Conservation (phyloP, 2,888 invertebrate genomes). For the Philopedon plagiatum region DNA sequence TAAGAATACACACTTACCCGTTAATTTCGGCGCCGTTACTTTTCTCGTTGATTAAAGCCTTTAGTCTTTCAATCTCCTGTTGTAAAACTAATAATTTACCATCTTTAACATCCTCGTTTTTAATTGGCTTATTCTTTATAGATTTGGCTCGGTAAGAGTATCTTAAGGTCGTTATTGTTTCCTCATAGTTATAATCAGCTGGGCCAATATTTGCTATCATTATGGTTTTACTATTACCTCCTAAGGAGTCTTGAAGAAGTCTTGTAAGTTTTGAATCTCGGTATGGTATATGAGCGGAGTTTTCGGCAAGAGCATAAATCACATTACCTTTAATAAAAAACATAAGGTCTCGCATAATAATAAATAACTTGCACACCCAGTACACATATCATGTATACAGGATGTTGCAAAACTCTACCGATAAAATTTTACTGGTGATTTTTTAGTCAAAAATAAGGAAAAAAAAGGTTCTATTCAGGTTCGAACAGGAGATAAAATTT, state of each 20-base stretch:
- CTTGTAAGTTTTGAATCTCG: slow-evolving; percentile 97
- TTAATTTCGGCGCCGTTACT: slow-evolving; percentile 60
- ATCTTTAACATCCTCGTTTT: slow-evolving; percentile 99
- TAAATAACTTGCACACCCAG: too few relatives aligned
- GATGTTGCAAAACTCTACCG: too few relatives aligned
- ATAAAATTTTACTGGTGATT: too few relatives aligned
- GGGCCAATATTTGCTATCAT: slow-evolving; percentile 99
- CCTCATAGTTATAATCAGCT: slow-evolving; percentile 97
- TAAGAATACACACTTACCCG: slow-evolving; percentile 63
- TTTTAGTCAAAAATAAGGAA: too few relatives aligned
- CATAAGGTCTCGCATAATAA: neutral
- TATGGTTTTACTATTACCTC: slow-evolving; percentile 95
- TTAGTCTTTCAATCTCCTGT: slow-evolving; percentile 86
- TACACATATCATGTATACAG: too few relatives aligned
- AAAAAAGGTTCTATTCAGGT: too few relatives aligned
- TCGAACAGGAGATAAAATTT: too few relatives aligned
- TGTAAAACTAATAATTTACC: slow-evolving; percentile 94
- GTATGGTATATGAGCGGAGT: slow-evolving; percentile 96
- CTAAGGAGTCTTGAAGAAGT: slow-evolving; percentile 96
- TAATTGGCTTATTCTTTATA: slow-evolving; percentile 98
- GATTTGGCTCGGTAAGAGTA: slow-evolving; percentile 98
- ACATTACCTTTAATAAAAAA: slow-evolving; percentile 77
- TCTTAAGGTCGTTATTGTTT: slow-evolving; percentile 94
- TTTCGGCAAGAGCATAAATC: slow-evolving; percentile 96
- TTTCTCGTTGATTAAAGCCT: slow-evolving; percentile 63